Base-by-base conservation (phyloP, 2,888 invertebrate species). In the Noctua fimbriata region DNA sequence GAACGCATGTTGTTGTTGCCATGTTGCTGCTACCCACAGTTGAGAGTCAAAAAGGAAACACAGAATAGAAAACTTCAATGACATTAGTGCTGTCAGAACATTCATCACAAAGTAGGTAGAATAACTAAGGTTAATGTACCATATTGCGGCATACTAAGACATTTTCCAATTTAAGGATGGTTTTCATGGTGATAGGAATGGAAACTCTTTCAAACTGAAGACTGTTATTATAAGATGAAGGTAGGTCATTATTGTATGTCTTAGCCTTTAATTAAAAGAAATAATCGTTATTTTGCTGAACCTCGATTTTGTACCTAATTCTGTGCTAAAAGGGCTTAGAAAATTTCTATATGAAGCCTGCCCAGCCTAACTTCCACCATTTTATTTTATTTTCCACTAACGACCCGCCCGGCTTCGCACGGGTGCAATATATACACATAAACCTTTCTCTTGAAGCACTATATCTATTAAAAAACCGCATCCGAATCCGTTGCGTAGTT, bases 1-100 rank as follows among this genome's bases (percentile, higher is more conserved):
- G n/a, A 44, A 67, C 9, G n/a, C 44, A 67, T 67, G 66, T 24
- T 66, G 44, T 67, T 44, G 44, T 67, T 67, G 67, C 44, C 67
- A 67, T 67, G n/a, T 44, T 67, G n/a, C 67, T 67, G n/a, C 44
- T 16, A 44, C 7, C 44, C 16, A 67, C 16, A 44, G 41, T 44
- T n/a, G n/a, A 67, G 18, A 67, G n/a, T 44, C 2, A 65, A 36
- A 10, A 36, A 5, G 10, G 0, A 32, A 21, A 65, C 32, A 65
- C 21, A 21, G 67, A 67, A 44, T n/a, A 67, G 44, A 44, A 67
- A 67, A 44, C 28, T 10, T 28, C 16, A 44, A 67, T 67, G 67
- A 67, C 67, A 67, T 44, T 44, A n/a, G 4, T 67, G 44, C 16
- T 67, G 67, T 67, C 67, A 67, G 44, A 67, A 67, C n/a, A 28